Evolutionary conservation across 2,888 invertebrate species (phyloP).

Genomic region (Mamestra brassicae): DNA sequence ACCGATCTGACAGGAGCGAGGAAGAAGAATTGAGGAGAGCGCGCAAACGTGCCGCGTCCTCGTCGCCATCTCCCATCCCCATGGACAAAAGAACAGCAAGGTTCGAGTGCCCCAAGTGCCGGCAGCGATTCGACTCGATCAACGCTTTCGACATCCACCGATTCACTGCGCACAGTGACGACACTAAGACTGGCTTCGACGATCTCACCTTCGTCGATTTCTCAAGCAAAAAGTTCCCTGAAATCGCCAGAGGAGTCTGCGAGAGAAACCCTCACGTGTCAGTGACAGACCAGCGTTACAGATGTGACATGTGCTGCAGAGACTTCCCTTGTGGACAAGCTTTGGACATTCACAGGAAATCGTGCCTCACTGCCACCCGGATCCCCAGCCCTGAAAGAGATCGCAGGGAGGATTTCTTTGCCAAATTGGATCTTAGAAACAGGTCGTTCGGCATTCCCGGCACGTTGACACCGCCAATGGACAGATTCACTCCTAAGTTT

Average conservation of each 20-base stretch:
- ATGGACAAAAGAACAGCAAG: slow-evolving; percentile 84
- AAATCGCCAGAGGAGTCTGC: slow-evolving; percentile 93
- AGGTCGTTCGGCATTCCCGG: slow-evolving; percentile 91
- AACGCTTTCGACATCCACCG: slow-evolving; percentile 94
- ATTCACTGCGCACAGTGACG: slow-evolving; percentile 91
- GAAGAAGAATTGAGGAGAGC: slow-evolving; percentile 83
- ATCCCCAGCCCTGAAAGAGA: slow-evolving; percentile 90
- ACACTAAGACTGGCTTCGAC: slow-evolving; percentile 92
- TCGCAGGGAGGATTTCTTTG: slow-evolving; percentile 95
- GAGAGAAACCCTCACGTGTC: slow-evolving; percentile 92
- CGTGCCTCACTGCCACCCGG: slow-evolving; percentile 82
- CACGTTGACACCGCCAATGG: slow-evolving; percentile 86
- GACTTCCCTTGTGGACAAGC: slow-evolving; percentile 94
- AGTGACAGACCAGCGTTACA: slow-evolving; percentile 91
- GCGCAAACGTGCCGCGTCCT: slow-evolving; percentile 85
- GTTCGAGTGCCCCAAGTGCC: slow-evolving; percentile 94
- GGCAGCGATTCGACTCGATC: slow-evolving; percentile 93
- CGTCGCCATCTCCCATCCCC: slow-evolving; percentile 82
- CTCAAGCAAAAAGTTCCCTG: slow-evolving; percentile 94
- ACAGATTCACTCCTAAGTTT: slow-evolving; percentile 84
- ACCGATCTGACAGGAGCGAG: slow-evolving; percentile 90
- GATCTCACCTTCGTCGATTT: slow-evolving; percentile 95
- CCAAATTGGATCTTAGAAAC: slow-evolving; percentile 94
- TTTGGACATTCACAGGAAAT: slow-evolving; percentile 92
- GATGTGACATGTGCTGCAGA: slow-evolving; percentile 93